Evolutionary conservation across 2,888 invertebrate species (phyloP).

Genomic region (Phyto melanocephala): DNA sequence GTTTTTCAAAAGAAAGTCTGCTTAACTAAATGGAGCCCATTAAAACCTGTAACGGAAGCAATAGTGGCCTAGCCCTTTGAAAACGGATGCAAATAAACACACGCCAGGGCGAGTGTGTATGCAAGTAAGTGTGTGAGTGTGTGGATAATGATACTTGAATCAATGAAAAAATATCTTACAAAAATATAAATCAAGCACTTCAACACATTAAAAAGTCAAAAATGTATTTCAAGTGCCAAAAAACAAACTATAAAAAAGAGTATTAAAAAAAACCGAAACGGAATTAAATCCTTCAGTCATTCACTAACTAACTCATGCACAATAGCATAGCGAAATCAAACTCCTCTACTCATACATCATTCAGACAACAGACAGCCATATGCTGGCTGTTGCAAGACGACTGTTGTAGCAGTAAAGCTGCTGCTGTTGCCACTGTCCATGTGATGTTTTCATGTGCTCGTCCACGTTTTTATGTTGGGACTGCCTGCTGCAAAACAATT

Average conservation of each 20-base stretch:
- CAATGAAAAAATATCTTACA: constrained; percentile 31
- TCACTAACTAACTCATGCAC: constrained; percentile 17
- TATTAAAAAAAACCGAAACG: not conserved
- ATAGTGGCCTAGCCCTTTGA: constrained; percentile 21
- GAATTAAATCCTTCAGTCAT: constrained; percentile 45
- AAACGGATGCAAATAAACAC: not conserved
- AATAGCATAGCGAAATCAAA: not conserved
- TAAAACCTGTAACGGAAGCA: constrained; percentile 35
- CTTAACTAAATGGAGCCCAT: constrained; percentile 6
- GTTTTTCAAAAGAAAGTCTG: not conserved
- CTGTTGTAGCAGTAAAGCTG: constrained; percentile 8
- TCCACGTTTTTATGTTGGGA: not conserved
- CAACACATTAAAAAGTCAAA: constrained; percentile 65
- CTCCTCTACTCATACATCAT: not conserved
- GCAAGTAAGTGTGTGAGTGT: not conserved
- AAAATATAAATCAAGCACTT: constrained; percentile 64
- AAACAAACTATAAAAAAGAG: not conserved
- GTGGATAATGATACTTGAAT: constrained; percentile 44
- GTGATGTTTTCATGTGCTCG: not conserved
- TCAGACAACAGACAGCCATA: not conserved
- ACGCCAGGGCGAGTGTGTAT: not conserved
- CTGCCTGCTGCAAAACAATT: constrained; percentile 57
- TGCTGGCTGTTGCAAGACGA: not conserved
- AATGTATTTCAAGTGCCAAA: constrained; percentile 61
- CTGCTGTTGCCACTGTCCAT: not conserved